A percentile compares a stretch with the other conserved stretches of the same genome.
These are phyloP conservation scores for Corydoras sp. DNA, from an alignment of 2,113 vertebrate species.

Conservation along the genomic window DNA sequence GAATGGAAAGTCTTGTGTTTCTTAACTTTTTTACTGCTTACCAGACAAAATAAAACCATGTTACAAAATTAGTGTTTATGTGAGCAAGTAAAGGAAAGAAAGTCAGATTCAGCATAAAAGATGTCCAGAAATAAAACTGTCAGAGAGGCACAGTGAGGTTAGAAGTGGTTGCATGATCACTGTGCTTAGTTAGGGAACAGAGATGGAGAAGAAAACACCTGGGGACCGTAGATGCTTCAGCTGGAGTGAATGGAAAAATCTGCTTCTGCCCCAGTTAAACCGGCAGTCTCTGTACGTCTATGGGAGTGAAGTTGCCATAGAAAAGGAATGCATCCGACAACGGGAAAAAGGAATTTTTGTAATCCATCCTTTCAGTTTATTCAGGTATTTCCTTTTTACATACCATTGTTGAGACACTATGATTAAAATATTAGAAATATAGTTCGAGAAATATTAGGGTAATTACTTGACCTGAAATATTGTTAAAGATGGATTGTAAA, in stretches of 20 bases:
- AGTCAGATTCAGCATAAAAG: constrained; percentile 45
- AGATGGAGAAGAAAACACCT: constrained; percentile 56
- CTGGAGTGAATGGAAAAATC: constrained; percentile 58
- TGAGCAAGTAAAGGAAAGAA: constrained; percentile 28
- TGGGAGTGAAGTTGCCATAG: constrained; percentile 69
- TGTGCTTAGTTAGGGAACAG: constrained; percentile 32
- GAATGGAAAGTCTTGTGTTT: constrained; percentile 48
- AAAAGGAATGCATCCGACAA: constrained; percentile 63
- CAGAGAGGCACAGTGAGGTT: constrained; percentile 37
- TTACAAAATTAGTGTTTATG: constrained; percentile 58
- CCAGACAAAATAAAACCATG: constrained; percentile 48
- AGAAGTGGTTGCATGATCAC: constrained; percentile 21
- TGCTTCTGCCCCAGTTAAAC: constrained; percentile 67
- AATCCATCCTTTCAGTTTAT: constrained; percentile 70
- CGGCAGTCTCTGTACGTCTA: constrained; percentile 67
- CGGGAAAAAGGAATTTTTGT: constrained; percentile 61
- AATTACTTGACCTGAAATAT: too few species aligned
- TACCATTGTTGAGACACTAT: too few species aligned
- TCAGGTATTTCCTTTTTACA: constrained; percentile 55
- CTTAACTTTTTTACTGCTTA: constrained; percentile 42
- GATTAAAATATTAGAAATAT: too few species aligned
- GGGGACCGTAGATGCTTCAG: constrained; percentile 43
- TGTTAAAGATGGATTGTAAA: too few species aligned
- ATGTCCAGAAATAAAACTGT: constrained; percentile 50
- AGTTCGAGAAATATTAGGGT: too few species aligned